Percentiles rank a stretch among this genome's conserved stretches.
Conservation (phyloP, 2,797 vertebrate species). For the Amphiprion clarkii region DNA sequence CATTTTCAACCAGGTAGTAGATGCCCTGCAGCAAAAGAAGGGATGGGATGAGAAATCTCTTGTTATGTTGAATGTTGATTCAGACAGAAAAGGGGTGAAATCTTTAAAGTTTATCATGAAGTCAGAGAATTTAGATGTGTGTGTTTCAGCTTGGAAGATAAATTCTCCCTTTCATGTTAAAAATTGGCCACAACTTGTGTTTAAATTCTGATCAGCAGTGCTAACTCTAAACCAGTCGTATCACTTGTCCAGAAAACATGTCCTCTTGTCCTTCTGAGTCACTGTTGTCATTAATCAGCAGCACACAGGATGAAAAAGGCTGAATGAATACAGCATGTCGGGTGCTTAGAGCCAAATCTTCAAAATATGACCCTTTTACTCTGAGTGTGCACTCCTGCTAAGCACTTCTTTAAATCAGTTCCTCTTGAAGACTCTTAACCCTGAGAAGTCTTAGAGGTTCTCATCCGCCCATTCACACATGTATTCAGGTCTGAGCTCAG, state of each 20-base stretch:
- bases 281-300: neutral
- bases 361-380: constrained; percentile 19
- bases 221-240: neutral
- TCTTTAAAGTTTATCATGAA: neutral
- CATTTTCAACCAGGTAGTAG: constrained; percentile 87
- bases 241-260: constrained; percentile 8
- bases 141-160: neutral
- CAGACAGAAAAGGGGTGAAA: too few species aligned
- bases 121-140: too few species aligned
- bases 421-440: constrained; percentile 10
- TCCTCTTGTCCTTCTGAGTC: constrained; percentile 15
- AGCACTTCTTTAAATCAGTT: constrained; percentile 31
- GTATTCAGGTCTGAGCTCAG: constrained; percentile 9
- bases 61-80: neutral
- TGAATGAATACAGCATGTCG: constrained; percentile 5
- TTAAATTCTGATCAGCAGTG: neutral
- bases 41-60: neutral
- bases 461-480: neutral
- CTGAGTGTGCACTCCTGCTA: neutral
- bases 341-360: constrained; percentile 1
- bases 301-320: neutral
- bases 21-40: constrained; percentile 84
- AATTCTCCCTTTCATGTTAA: neutral
- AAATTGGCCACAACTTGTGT: neutral
- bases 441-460: neutral